These are phyloP conservation scores for Iphiclides podalirius DNA, from an alignment of 2,888 invertebrate species.

Conservation along the genomic window DNA sequence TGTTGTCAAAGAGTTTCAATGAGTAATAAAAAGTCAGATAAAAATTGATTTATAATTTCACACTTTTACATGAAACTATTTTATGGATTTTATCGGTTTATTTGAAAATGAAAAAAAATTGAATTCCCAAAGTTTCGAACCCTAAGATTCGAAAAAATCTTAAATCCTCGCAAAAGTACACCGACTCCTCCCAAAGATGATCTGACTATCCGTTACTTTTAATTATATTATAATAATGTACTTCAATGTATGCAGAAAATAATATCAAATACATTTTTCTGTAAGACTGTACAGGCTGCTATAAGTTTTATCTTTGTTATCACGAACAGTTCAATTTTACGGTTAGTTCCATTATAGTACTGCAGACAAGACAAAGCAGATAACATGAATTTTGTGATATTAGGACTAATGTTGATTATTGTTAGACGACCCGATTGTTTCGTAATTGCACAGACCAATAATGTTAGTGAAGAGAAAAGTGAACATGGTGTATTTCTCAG, in stretches of 20 bases:
- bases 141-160: too few relatives aligned
- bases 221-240: too few relatives aligned
- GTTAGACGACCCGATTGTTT: slow-evolving; percentile 42
- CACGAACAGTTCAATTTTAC: slow-evolving; percentile 52
- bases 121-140: too few relatives aligned
- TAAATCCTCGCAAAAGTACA: too few relatives aligned
- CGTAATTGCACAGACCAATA: slow-evolving; percentile 36
- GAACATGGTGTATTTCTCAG: slow-evolving; percentile 56
- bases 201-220: too few relatives aligned
- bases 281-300: slow-evolving; percentile 47
- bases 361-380: slow-evolving; percentile 46
- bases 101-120: too few relatives aligned
- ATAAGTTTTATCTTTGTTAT: slow-evolving; percentile 51
- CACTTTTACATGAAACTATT: too few relatives aligned
- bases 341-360: slow-evolving; percentile 54
- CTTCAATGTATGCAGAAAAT: neutral
- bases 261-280: slow-evolving; percentile 25
- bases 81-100: too few relatives aligned
- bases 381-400: slow-evolving; percentile 56
- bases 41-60: too few relatives aligned
- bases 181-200: too few relatives aligned
- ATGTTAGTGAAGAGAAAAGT: slow-evolving; percentile 35
- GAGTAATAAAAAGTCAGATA: too few relatives aligned
- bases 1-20: too few relatives aligned
- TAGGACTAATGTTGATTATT: slow-evolving; percentile 47